Conservation (phyloP, 2,888 invertebrate species). For the Capitulum mitella region DNA sequence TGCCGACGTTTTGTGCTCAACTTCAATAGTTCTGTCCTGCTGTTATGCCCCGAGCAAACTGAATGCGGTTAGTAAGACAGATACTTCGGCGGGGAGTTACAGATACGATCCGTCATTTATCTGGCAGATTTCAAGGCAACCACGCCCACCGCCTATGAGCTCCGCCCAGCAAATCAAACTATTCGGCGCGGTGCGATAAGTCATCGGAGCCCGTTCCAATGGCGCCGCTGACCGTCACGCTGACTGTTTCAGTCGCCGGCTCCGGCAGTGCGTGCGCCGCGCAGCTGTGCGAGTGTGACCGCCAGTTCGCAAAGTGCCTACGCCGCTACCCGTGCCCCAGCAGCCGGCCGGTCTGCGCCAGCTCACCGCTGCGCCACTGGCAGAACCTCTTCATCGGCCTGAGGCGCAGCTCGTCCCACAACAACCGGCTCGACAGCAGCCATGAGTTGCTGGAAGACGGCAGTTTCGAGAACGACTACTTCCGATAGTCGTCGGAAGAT, state of each 20-base stretch:
- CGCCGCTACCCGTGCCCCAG: slow-evolving; percentile 65
- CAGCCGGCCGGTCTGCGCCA: slow-evolving; percentile 60
- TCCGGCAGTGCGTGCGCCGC: slow-evolving; percentile 59
- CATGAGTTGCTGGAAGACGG: slow-evolving; percentile 25
- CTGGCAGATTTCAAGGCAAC: no score
- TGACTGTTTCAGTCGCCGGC: slow-evolving; percentile 9
- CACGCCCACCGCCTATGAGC: no score
- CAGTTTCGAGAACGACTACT: background rate
- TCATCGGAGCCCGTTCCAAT: no score
- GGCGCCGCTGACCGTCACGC: no score
- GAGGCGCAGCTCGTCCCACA: slow-evolving; percentile 11
- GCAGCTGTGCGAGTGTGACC: slow-evolving; percentile 74
- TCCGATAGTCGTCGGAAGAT: background rate
- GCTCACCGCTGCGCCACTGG: slow-evolving; percentile 63
- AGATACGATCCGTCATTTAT: no score
- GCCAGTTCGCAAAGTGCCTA: slow-evolving; percentile 70
- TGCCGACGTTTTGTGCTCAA: no score
- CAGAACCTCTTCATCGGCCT: slow-evolving; percentile 61
- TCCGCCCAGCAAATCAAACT: no score
- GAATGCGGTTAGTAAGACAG: no score
- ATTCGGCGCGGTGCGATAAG: no score
- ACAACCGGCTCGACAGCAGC: slow-evolving; percentile 30
- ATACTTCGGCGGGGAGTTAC: no score
- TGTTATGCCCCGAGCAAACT: no score
- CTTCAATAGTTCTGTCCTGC: no score